Base-by-base conservation (phyloP, 2,797 vertebrate species). In the Neosalanx taihuensis region DNA sequence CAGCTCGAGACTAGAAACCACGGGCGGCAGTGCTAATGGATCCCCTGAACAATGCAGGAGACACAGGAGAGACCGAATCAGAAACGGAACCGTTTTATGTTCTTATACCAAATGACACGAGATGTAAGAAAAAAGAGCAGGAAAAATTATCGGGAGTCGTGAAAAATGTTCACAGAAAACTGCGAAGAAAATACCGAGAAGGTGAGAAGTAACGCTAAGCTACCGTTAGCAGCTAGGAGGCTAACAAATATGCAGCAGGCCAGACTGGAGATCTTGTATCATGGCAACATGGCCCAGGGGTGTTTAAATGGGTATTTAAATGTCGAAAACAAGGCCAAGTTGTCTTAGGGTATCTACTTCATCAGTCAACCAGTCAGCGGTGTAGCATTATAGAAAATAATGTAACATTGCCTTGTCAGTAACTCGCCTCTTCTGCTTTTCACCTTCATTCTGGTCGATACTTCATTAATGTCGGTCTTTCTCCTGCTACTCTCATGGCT, bases 121-220 rank as follows among this genome's bases (percentile, higher is more conserved):
- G 85, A 56, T 75, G 87, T 67, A 90, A 92, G 72, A 93, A 93
- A 84, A 81, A 89, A 76, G 94, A 96, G 86, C 96, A 98, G 88
- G 95, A 98, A 89, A 97, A 96, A 87, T 92, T 98, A 82, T 97
- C 97, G 0, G 96, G 96, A 62, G 94, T 98, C 68, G 96, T 98
- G 41, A 98, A 97, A 85, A 96, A 93, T 89, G 95, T 98, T 71
- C 97, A 98, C 88, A 91, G 95, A 87, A 94, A 95, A 88, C 95
- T 97, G 87, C 95, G 97, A 82, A 97, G 93, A 90, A 98, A 98
- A 93, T 98, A 98, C 88, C 92, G 95, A 83, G 96, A 98, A 94
- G 97, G 97, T 98, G 92, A 88, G 63, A 46, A n/a, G 18, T 17
- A 58, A 20, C 26, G 56, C 41, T 62, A 13, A 41, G 51, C 18